A percentile compares a stretch with the other conserved stretches of the same genome.
Conservation (phyloP, 2,888 invertebrate genomes). For the Deilephila elpenor region DNA sequence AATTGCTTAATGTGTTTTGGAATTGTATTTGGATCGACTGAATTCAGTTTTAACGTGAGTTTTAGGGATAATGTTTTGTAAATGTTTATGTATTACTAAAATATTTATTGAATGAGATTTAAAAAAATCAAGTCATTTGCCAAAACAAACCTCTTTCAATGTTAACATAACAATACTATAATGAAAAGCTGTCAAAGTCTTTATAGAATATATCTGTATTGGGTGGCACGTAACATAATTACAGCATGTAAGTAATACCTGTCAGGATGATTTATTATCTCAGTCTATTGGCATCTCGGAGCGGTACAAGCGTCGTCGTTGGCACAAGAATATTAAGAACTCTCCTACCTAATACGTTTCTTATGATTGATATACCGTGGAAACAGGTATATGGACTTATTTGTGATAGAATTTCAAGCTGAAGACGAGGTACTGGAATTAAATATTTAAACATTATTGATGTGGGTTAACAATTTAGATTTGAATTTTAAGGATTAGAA, state of each 20-base stretch:
- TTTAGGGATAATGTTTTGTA: not conserved
- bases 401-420: not conserved
- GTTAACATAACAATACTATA: no score
- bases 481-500: not conserved
- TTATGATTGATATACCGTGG: conserved; percentile 49
- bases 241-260: conserved; percentile 74
- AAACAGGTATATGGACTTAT: conserved; percentile 1
- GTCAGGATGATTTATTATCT: conserved; percentile 79
- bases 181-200: not conserved
- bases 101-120: no score
- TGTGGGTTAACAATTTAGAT: not conserved
- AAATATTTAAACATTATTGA: not conserved
- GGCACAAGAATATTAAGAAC: conserved; percentile 31
- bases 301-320: conserved; percentile 14
- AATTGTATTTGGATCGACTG: not conserved
- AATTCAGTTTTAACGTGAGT: not conserved
- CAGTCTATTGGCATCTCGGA: conserved; percentile 47
- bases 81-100: no score
- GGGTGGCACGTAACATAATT: conserved; percentile 38
- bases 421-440: not conserved
- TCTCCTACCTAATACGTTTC: conserved; percentile 33
- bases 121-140: not conserved
- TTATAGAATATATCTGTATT: not conserved
- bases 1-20: conserved; percentile 2
- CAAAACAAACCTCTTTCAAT: no score